Evolutionary conservation across 2,113 vertebrate genomes (phyloP), one percentile per base, ranked within the genome.

Genomic region (Pomatostomus ruficeps): DNA sequence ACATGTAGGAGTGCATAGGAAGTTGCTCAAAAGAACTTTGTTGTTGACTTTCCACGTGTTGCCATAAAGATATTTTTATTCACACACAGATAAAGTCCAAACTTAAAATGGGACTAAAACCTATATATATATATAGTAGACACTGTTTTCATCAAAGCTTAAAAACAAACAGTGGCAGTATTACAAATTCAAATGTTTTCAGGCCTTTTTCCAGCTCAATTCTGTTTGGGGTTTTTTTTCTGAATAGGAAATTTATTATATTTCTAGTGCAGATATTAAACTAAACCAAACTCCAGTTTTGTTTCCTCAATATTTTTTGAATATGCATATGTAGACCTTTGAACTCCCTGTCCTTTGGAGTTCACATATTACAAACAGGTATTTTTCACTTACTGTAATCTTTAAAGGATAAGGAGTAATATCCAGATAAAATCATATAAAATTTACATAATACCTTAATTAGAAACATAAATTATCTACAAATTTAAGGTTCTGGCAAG

Each of bases 381-480:
- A 31, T 26, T 85, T 94, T 82, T 72, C 3, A 31, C 61, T 79
- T 73, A 49, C 13, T 70, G n/a, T 52, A 85, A 49, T 36, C 31
- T 90, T 91, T 70, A 83, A 76, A 73, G 36, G 7, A 23, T 71
- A 59, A 11, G 3, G 36, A 18, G 3, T 40, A 52, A 78, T 54
- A 89, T 74, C 49, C 49, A 58, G 38, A 62, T 9, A 68, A 92
- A 82, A 73, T 45, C 2, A 52, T 31, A 21, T 9, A 49, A 25
- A 65, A 54, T 46, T 95, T 88, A 95, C 15, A 70, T 81, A 93
- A 63, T 78, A 88, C 28, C 71, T 91, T 94, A 95, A 95, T 79
- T 92, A 94, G 96, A 97, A 93, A 91, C 46, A 93, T 78, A 91
- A 78, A 93, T 96, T 96, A 93, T 66, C 45, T 67, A 73, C 85